These are phyloP conservation scores for Stegophylla sp. DNA, from an alignment of 2,888 invertebrate genomes.

Conservation along the genomic window DNA sequence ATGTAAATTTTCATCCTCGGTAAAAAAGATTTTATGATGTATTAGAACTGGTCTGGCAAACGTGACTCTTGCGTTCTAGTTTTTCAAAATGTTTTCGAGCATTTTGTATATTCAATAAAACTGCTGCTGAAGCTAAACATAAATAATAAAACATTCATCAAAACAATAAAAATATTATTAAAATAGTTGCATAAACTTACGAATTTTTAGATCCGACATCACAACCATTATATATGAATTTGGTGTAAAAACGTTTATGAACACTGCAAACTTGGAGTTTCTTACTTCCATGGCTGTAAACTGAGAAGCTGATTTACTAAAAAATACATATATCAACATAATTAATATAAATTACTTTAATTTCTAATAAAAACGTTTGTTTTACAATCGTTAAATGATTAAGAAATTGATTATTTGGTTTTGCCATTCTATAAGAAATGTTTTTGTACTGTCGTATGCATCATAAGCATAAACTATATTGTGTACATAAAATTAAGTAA, in stretches of 20 bases:
- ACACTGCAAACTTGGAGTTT: conserved; percentile 89
- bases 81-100: conserved; percentile 98
- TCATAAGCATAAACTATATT: too few species aligned
- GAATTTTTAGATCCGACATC: conserved; percentile 95
- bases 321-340: not conserved
- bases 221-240: conserved; percentile 99
- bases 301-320: conserved; percentile 12
- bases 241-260: conserved; percentile 97
- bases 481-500: too few species aligned
- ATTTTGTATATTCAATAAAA: conserved; percentile 94
- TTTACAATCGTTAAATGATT: too few species aligned
- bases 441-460: too few species aligned
- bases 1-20: not conserved
- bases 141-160: not conserved
- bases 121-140: conserved; percentile 66
- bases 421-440: too few species aligned
- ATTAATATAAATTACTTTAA: too few species aligned
- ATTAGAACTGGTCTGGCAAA: too few species aligned
- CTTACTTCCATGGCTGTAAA: conserved; percentile 17
- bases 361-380: too few species aligned
- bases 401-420: too few species aligned
- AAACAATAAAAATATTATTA: not conserved
- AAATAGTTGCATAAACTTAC: not conserved
- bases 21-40: not conserved
- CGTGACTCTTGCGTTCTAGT: conserved; percentile 74